Percentiles rank a stretch among this genome's conserved stretches.
Evolutionary conservation across 2,113 vertebrate species (phyloP).

Genomic region (Eptesicus fuscus): DNA sequence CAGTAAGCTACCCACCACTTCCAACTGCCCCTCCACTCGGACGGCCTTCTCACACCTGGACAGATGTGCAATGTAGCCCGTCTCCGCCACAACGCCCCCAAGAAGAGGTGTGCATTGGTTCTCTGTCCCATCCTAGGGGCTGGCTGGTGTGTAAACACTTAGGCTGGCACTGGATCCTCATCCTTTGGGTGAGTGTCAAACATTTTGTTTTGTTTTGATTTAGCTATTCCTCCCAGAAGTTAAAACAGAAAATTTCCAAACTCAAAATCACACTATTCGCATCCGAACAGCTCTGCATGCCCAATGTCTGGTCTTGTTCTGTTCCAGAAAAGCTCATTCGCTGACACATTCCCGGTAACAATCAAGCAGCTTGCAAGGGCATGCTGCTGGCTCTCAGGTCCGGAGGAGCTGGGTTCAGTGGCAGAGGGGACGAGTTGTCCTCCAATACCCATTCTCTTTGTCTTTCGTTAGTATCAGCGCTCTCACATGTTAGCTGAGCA

Average conservation of each 20-base stretch:
- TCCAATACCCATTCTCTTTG: neutral
- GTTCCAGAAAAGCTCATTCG: neutral
- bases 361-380: neutral
- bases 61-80: rapidly evolving
- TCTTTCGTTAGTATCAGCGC: neutral
- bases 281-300: neutral
- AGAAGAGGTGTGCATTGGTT: rapidly evolving
- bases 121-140: neutral
- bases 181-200: neutral
- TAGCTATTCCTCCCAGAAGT: neutral
- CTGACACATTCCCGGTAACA: neutral
- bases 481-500: neutral
- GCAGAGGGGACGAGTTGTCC: neutral
- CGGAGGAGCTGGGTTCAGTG: neutral
- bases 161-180: neutral
- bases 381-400: neutral
- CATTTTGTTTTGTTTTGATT: slow-evolving; percentile 49
- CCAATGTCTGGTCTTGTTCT: neutral
- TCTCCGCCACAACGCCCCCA: neutral
- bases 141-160: neutral
- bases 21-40: neutral
- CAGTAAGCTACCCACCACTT: neutral
- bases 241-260: slow-evolving; percentile 23
- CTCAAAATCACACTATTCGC: neutral
- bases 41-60: neutral